Percentiles rank a stretch among this genome's conserved stretches.
phyloP scores from a whole-genome alignment of 2,113 vertebrate genomes.

The Grus americana region DNA sequence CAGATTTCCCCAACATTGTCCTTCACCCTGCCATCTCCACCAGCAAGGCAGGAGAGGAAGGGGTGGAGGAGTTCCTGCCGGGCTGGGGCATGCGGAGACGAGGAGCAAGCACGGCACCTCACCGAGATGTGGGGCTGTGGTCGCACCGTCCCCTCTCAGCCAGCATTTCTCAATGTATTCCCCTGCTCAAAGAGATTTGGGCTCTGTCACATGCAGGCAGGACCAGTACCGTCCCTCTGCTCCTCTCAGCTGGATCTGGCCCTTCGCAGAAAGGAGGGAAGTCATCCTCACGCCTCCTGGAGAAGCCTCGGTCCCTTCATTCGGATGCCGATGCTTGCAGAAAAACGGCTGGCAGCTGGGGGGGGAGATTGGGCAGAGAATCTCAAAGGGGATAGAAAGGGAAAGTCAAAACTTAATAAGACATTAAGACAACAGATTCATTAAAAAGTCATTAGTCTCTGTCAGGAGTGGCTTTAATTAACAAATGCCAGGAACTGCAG shows the following conservation, averaged over 20 bases:
- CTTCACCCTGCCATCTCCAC: not conserved
- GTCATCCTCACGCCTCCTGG: accelerated
- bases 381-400: not conserved
- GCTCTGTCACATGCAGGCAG: not conserved
- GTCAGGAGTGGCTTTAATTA: slow-evolving; percentile 66
- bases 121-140: not conserved
- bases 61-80: not conserved
- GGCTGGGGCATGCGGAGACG: too few relatives aligned
- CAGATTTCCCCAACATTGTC: not conserved
- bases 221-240: not conserved
- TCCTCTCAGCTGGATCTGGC: not conserved
- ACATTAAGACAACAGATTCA: slow-evolving; percentile 55
- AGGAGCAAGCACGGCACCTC: not conserved
- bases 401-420: slow-evolving; percentile 30
- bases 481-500: slow-evolving; percentile 43
- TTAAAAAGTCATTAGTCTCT: slow-evolving; percentile 64
- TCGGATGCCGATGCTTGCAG: not conserved
- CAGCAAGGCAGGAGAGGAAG: not conserved
- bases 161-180: not conserved
- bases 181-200: not conserved
- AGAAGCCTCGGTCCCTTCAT: accelerated
- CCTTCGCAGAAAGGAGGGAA: not conserved
- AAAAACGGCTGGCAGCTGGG: not conserved
- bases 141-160: not conserved
- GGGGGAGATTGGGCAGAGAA: not conserved